Percentiles rank a stretch among this genome's conserved stretches.
phyloP scores from a whole-genome alignment of 2,888 invertebrate species.

The Adelognathus sp. region DNA sequence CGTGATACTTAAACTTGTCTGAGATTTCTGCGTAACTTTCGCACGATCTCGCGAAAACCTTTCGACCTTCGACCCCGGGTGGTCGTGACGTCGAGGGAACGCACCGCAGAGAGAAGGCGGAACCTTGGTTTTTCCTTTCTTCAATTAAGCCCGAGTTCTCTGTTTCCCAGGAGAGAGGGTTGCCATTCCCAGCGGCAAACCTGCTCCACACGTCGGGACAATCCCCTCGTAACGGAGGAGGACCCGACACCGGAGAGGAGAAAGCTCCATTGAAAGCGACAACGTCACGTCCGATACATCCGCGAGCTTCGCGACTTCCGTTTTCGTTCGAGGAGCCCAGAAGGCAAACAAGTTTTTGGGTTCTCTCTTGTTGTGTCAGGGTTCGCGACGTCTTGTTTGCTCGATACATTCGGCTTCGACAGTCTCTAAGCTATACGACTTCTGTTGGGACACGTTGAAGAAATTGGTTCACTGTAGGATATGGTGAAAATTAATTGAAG shows the following conservation, averaged over 20 bases:
- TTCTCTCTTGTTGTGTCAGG: constrained; percentile 22
- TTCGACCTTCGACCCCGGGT: constrained; percentile 8
- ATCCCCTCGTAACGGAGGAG: constrained; percentile 23
- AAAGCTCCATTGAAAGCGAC: constrained; percentile 65
- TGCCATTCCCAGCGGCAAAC: constrained; percentile 41
- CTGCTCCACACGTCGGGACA: constrained; percentile 14
- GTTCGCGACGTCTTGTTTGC: constrained; percentile 43
- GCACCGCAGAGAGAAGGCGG: constrained; percentile 33
- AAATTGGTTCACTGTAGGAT: background rate
- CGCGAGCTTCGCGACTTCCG: constrained; percentile 44
- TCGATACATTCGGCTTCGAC: constrained; percentile 30
- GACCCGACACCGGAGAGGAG: constrained; percentile 35
- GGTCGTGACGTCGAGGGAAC: constrained; percentile 15
- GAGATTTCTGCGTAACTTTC: constrained; percentile 23
- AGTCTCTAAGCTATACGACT: background rate
- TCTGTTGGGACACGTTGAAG: background rate
- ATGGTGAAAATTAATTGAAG: no score
- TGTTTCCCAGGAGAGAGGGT: constrained; percentile 35
- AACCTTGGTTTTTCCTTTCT: constrained; percentile 37
- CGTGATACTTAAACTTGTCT: background rate
- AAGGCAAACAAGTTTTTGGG: constrained; percentile 46
- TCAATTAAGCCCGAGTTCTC: constrained; percentile 58
- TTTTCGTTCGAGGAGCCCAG: constrained; percentile 35
- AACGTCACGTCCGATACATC: constrained; percentile 66
- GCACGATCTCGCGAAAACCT: constrained; percentile 18